Evolutionary conservation across 1,140 invertebrate species (phyloP), one percentile per base, ranked within the genome.

Genomic region (Parasteatoda tepidariorum): DNA sequence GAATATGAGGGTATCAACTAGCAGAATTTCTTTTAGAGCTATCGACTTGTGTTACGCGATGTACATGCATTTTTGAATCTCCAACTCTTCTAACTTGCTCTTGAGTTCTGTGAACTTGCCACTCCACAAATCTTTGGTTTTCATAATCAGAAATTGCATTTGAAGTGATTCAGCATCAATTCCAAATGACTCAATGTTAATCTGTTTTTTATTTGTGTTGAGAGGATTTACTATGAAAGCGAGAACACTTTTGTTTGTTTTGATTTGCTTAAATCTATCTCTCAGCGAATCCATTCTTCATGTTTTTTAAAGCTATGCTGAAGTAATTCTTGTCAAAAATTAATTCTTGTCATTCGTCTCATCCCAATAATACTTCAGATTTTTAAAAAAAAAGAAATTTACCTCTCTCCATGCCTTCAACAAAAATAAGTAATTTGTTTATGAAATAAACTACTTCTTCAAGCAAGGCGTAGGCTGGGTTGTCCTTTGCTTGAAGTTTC

Each of bases 301-400:
- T 4, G 18, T 68, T 3, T n/a, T n/a, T n/a, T n/a, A n/a, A n/a
- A n/a, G n/a, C n/a, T n/a, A n/a, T n/a, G n/a, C n/a, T n/a, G n/a
- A 31, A 13, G 13, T 33, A 68, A 18, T 11, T 11, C 33, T 33
- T 13, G 28, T 18, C 57, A 71, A 57, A 9, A 76, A 30, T 5
- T 71, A 62, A 7, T 26, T 24, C 24, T 76, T 64, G 70, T 59
- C n/a, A 76, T 28, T 76, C 22, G 15, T 76, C 3, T 62, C 18
- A 66, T 76, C 26, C 15, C 74, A 13, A 76, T 67, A 64, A 26
- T 76, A 22, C 57, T 66, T 62, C 31, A 66, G 31, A 3, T 13
- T n/a, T 76, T 2, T 13, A n/a, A 41, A 76, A 76, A 76, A 66
- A 30, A 59, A 61, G 71, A 66, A 74, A 70, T 70, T 66, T 64